A percentile compares a stretch with the other conserved stretches of the same genome.
These are phyloP conservation scores for Tympanuchus pallidicinctus DNA, from an alignment of 2,113 vertebrate genomes.

Conservation along the genomic window DNA sequence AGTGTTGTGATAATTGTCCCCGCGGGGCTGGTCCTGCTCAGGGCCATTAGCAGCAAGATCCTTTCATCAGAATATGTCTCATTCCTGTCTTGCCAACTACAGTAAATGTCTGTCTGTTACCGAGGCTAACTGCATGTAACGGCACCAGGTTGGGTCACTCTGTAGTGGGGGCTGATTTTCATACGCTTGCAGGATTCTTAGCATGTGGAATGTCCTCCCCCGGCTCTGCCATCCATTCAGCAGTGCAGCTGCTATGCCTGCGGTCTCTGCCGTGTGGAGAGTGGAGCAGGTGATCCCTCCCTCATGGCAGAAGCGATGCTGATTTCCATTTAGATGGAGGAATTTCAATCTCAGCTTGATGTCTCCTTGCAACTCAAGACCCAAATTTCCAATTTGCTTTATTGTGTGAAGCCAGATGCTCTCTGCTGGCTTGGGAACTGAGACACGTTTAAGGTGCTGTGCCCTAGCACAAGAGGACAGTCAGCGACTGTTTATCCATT, in stretches of 20 bases:
- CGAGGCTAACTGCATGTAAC: fast-evolving
- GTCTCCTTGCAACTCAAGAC: background rate
- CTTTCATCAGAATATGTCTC: background rate
- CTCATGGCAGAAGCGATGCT: background rate
- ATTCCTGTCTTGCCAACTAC: background rate
- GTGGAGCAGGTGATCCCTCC: fast-evolving
- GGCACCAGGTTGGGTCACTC: background rate
- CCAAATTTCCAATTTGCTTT: background rate
- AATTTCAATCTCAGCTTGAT: background rate
- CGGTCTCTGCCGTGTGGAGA: fast-evolving
- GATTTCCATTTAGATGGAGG: conserved; percentile 54
- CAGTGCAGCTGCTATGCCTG: fast-evolving
- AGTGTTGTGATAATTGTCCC: background rate
- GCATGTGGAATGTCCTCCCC: background rate
- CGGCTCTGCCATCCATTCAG: background rate
- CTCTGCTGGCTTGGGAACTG: background rate
- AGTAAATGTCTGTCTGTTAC: background rate
- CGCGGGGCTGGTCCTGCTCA: background rate
- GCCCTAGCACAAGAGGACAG: background rate
- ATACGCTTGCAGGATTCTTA: fast-evolving
- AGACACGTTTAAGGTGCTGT: background rate
- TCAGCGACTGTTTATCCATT: fast-evolving
- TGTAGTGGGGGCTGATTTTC: background rate
- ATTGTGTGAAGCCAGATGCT: background rate
- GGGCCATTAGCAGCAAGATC: background rate